Evolutionary conservation across 2,113 vertebrate species (phyloP), one percentile per base, ranked within the genome.

Genomic region (Centropristis striata): DNA sequence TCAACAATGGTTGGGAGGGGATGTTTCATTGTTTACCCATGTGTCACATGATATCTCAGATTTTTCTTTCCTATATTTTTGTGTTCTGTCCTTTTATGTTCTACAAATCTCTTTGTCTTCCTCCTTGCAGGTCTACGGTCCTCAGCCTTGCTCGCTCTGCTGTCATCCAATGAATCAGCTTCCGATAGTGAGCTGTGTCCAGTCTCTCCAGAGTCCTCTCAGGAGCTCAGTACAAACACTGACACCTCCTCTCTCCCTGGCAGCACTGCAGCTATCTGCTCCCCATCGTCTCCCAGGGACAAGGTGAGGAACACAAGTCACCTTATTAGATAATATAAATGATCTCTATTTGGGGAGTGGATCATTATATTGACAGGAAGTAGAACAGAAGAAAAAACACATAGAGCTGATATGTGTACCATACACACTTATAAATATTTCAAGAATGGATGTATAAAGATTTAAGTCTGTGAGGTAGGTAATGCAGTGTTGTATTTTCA

Each of bases 91-190:
- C 8, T 8, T 66, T 14, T 13, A 23, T 16, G 55, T 10, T 14
- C 20, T 54, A 50, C 6, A 32, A 32, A 14, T 8, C 21, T 37
- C 15, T 2, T 0, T 51, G 69, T 61, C 61, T 49, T 54, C 74
- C 8, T 89, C 70, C n/a, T 23, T 9, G 0, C 69, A 99, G 98
- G 96, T 88, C 93, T 98, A n/a, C 96, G 96, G 74, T 95, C 96
- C 11, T 95, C 94, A n/a, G 95, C 97, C 61, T 93, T 99, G 82
- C 95, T 99, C 20, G 95, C 95, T 60, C 85, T 98, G 88, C 92
- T 98, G 79, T 96, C 96, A 32, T 95, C 96, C 81, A 95, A 92
- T 21, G 96, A 96, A 42, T 94, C 96, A 0, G 72, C 89, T 20
- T 89, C 94, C 0, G 95, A 96, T 76, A 94, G 92, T 0, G 94